These are phyloP conservation scores for Scylla paramamosain DNA, from an alignment of 1,140 invertebrate genomes.

Conservation along the genomic window DNA sequence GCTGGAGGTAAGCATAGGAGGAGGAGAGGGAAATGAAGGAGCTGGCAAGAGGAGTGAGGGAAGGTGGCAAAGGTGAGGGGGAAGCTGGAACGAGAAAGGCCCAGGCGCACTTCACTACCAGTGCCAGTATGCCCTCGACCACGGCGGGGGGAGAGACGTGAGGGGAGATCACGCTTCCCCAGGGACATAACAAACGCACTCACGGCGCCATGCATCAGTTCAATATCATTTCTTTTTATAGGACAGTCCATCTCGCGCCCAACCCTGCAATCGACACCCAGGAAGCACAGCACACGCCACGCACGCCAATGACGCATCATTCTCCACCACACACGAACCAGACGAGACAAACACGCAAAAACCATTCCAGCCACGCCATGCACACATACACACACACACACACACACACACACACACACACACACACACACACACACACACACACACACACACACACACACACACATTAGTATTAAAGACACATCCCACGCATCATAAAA, in stretches of 20 bases:
- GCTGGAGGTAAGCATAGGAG: too few species aligned
- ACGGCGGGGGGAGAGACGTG: neutral
- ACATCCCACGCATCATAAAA: too few species aligned
- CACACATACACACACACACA: neutral
- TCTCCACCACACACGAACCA: neutral
- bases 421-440: too few species aligned
- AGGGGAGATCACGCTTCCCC: neutral
- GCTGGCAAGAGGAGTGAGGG: neutral
- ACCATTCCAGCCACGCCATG: neutral
- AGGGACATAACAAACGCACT: too few species aligned
- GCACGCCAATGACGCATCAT: neutral
- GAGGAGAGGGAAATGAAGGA: neutral
- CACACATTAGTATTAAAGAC: too few species aligned
- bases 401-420: too few species aligned
- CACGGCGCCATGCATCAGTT: too few species aligned
- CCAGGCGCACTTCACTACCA: too few species aligned
- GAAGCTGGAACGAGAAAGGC: neutral
- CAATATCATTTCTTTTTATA: too few species aligned
- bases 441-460: too few species aligned
- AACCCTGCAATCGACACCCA: too few species aligned
- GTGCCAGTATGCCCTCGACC: neutral
- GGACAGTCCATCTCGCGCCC: neutral
- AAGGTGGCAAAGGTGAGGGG: neutral
- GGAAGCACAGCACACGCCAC: neutral
- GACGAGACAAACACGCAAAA: too few species aligned